Percentiles rank a stretch among this genome's conserved stretches.
Conservation (phyloP, 2,888 invertebrate genomes). For the Nemotelus pantherinus region DNA sequence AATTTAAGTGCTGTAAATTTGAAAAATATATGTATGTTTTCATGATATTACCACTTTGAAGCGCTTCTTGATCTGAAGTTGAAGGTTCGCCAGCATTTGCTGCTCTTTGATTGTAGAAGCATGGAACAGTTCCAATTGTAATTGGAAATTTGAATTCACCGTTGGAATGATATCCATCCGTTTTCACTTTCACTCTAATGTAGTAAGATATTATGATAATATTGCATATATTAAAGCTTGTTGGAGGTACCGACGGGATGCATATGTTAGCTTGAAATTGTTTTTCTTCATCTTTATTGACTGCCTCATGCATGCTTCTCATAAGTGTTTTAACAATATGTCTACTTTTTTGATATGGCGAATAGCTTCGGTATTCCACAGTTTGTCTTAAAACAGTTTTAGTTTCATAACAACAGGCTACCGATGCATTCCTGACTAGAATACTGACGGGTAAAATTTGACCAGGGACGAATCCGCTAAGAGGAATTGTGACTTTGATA, state of each 20-base stretch:
- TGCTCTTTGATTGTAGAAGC: constrained; percentile 45
- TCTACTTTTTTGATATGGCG: constrained; percentile 62
- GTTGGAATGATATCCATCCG: constrained; percentile 73
- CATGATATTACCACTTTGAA: not conserved
- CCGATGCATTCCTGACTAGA: constrained; percentile 80
- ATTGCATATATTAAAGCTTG: constrained; percentile 76
- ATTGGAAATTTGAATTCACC: constrained; percentile 73
- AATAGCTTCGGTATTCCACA: constrained; percentile 62
- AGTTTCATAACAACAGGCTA: constrained; percentile 72
- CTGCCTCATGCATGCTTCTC: constrained; percentile 67
- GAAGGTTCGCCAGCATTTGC: not conserved
- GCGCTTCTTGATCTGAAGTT: not conserved
- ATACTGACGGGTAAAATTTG: constrained; percentile 74
- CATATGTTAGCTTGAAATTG: constrained; percentile 73
- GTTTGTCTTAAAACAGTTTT: constrained; percentile 75
- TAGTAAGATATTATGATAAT: constrained; percentile 79
- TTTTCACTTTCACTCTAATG: constrained; percentile 69
- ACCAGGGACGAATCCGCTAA: constrained; percentile 59
- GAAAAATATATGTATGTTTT: not conserved
- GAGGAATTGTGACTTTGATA: constrained; percentile 68
- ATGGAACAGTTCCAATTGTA: constrained; percentile 71
- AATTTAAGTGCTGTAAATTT: not conserved
- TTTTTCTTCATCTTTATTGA: constrained; percentile 70
- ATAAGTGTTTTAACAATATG: constrained; percentile 61
- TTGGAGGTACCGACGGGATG: constrained; percentile 78